A percentile compares a stretch with the other conserved stretches of the same genome.
These are phyloP conservation scores for Tympanuchus pallidicinctus DNA, from an alignment of 2,113 vertebrate species.

Conservation along the genomic window DNA sequence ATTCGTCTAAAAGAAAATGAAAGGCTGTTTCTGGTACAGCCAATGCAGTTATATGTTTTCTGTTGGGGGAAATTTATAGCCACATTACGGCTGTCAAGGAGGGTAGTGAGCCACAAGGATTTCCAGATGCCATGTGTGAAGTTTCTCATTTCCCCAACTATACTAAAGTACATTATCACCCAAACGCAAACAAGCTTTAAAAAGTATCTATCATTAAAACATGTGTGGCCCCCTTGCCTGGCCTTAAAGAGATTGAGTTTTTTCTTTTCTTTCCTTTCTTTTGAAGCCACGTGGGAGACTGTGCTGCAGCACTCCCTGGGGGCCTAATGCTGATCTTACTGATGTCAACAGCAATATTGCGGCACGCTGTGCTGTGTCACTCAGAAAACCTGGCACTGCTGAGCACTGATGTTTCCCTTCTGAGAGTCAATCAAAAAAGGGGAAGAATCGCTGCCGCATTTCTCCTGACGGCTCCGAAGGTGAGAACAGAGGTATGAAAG, in stretches of 20 bases:
- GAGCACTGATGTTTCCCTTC: neutral
- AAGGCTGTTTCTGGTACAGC: conserved; percentile 48
- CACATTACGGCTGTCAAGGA: conserved; percentile 61
- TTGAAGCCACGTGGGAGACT: neutral
- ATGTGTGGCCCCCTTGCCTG: conserved; percentile 28
- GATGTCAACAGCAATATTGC: neutral
- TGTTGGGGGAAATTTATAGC: conserved; percentile 67
- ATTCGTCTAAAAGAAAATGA: conserved; percentile 56
- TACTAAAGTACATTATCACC: conserved; percentile 68
- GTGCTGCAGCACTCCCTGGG: neutral
- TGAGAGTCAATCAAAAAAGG: neutral
- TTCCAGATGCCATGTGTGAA: conserved; percentile 73
- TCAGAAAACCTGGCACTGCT: neutral
- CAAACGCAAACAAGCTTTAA: conserved; percentile 63
- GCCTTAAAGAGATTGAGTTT: neutral
- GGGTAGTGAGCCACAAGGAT: conserved; percentile 63
- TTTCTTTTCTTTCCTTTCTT: neutral
- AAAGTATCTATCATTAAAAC: conserved; percentile 57
- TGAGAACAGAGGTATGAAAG: neutral
- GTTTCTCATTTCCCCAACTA: conserved; percentile 68
- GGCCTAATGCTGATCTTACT: neutral
- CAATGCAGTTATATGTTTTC: conserved; percentile 56
- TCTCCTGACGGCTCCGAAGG: neutral
- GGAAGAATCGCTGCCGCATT: neutral
- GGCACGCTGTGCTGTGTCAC: neutral